Evolutionary conservation across 1,140 invertebrate genomes (phyloP).

Genomic region (Drosophila albomicans): DNA sequence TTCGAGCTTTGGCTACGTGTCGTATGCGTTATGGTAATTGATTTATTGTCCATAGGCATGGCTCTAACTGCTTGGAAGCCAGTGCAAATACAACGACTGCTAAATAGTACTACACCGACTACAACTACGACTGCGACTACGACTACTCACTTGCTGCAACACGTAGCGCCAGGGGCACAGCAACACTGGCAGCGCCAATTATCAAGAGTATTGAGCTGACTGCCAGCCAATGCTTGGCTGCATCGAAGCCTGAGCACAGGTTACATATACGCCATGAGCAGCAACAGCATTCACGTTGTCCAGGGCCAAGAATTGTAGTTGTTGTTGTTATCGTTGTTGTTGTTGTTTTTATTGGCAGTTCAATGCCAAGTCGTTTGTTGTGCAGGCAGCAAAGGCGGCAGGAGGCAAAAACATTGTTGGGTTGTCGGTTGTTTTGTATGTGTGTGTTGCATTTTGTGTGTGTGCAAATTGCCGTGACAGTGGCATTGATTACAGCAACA

Average conservation of each 20-base stretch:
- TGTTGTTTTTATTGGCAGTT: conserved; percentile 72
- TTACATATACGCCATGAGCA: conserved; percentile 40
- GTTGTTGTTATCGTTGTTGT: conserved; percentile 49
- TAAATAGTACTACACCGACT: too few relatives aligned
- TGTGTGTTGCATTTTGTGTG: conserved; percentile 79
- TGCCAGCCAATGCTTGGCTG: conserved; percentile 88
- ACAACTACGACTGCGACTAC: neutral
- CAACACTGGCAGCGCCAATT: conserved; percentile 88
- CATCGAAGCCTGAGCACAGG: conserved; percentile 85
- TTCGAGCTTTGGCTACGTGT: conserved; percentile 52
- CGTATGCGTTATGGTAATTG: conserved; percentile 82
- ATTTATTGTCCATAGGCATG: conserved; percentile 69
- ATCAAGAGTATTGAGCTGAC: conserved; percentile 88
- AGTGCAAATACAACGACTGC: neutral
- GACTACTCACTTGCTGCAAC: conserved; percentile 86
- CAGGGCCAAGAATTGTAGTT: conserved; percentile 56
- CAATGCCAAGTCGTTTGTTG: conserved; percentile 76
- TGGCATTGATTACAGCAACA: conserved; percentile 76
- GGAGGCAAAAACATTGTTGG: conserved; percentile 28
- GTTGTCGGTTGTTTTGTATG: conserved; percentile 47
- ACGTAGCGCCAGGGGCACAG: conserved; percentile 88
- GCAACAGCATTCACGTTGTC: conserved; percentile 74
- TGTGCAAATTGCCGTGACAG: conserved; percentile 81
- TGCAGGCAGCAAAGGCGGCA: conserved; percentile 12
- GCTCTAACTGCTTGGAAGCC: conserved; percentile 7